Evolutionary conservation across 2,888 invertebrate species (phyloP).

Genomic region (Aproaerema taeniolella): DNA sequence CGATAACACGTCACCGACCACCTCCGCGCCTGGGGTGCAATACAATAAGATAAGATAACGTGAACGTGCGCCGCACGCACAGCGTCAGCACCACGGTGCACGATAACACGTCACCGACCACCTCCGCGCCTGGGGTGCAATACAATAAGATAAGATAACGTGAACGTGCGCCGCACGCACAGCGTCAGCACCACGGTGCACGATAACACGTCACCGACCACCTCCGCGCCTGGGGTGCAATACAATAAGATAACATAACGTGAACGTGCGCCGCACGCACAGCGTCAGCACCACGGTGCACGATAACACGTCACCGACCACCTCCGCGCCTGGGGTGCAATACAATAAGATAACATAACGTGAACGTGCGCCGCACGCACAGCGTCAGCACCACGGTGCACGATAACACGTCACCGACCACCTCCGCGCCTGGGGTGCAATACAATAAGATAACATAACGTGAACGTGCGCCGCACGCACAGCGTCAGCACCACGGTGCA

Average conservation of each 20-base stretch:
- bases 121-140: slow-evolving; percentile 72
- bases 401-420: slow-evolving; percentile 67
- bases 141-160: too few species aligned
- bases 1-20: slow-evolving; percentile 69
- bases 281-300: slow-evolving; percentile 73
- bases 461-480: slow-evolving; percentile 75
- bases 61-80: slow-evolving; percentile 75
- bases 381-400: slow-evolving; percentile 73
- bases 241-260: too few species aligned
- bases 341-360: too few species aligned
- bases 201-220: slow-evolving; percentile 69
- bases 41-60: too few species aligned
- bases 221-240: slow-evolving; percentile 72
- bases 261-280: slow-evolving; percentile 75
- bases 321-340: slow-evolving; percentile 72
- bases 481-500: slow-evolving; percentile 73
- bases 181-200: slow-evolving; percentile 73
- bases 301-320: slow-evolving; percentile 69
- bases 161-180: slow-evolving; percentile 75
- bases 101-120: slow-evolving; percentile 69
- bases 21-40: slow-evolving; percentile 72
- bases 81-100: slow-evolving; percentile 73
- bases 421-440: slow-evolving; percentile 72
- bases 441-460: too few species aligned
- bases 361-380: slow-evolving; percentile 75